phyloP scores from a whole-genome alignment of 2,888 invertebrate species.

The Hartigia nigra region DNA sequence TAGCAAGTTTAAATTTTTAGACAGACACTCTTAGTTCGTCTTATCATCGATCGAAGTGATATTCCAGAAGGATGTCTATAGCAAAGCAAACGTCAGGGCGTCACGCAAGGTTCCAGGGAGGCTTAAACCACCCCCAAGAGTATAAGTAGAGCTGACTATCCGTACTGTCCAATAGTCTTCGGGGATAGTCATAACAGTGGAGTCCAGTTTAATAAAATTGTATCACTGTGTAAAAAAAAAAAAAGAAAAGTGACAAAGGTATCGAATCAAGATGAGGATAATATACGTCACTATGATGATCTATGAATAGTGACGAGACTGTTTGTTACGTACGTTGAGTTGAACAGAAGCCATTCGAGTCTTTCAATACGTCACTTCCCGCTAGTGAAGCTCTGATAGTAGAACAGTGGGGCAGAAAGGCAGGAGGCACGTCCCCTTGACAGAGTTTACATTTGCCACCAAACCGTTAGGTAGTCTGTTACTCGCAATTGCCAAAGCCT shows the following conservation, averaged over 20 bases:
- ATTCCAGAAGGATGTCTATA: neutral
- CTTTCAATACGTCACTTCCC: neutral
- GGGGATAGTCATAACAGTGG: neutral
- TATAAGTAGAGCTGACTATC: constrained; percentile 3
- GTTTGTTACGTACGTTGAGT: neutral
- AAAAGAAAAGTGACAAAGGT: neutral
- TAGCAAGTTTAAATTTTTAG: neutral
- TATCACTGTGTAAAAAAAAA: neutral
- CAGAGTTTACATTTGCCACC: neutral
- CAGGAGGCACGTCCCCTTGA: neutral
- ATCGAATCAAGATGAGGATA: neutral
- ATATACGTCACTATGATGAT: neutral
- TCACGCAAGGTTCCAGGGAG: neutral
- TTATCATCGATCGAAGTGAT: neutral
- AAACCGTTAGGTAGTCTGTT: neutral
- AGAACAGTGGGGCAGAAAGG: neutral
- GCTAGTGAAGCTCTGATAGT: neutral
- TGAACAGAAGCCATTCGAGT: neutral
- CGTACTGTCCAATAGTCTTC: constrained; percentile 24
- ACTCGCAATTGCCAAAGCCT: neutral
- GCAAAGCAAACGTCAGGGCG: neutral
- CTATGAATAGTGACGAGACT: neutral
- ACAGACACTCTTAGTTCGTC: neutral
- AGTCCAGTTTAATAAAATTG: neutral
- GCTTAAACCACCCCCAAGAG: neutral